Percentiles rank a stretch among this genome's conserved stretches.
Conservation (phyloP, 2,113 vertebrate genomes). For the Stegastes partitus region DNA sequence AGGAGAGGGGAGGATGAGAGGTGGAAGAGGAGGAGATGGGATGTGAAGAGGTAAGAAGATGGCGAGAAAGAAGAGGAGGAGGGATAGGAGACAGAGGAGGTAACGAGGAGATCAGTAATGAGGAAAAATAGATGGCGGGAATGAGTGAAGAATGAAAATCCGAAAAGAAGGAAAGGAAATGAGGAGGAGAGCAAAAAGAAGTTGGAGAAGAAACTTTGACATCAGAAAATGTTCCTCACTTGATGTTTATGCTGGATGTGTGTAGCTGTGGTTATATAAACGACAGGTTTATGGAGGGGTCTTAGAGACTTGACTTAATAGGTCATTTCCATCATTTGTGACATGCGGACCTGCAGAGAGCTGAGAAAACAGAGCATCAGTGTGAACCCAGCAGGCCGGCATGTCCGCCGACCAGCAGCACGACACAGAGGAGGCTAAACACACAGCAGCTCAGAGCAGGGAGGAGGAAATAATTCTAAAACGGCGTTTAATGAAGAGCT, state of each 20-base stretch:
- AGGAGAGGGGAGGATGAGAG: no score
- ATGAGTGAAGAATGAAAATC: no score
- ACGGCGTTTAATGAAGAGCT: neutral
- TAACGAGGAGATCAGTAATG: no score
- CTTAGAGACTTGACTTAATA: conserved; percentile 21
- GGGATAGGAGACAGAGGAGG: no score
- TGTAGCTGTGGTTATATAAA: neutral
- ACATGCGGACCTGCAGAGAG: conserved; percentile 26
- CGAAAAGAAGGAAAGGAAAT: no score
- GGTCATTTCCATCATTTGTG: conserved; percentile 46
- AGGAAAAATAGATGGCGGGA: no score
- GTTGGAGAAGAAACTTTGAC: neutral
- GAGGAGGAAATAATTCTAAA: neutral
- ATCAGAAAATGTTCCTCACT: neutral
- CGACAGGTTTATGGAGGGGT: conserved; percentile 14
- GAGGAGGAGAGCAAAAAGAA: no score
- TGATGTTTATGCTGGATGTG: conserved; percentile 27
- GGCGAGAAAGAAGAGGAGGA: no score
- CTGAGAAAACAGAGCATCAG: conserved; percentile 19
- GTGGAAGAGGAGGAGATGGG: no score
- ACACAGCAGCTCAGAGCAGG: neutral
- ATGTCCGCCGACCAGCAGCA: neutral
- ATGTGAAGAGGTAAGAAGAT: no score
- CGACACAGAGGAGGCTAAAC: conserved; percentile 44
- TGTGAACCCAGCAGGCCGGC: neutral